These are phyloP conservation scores for Tupaia chinensis DNA, from an alignment of 2,113 vertebrate species.

Conservation along the genomic window DNA sequence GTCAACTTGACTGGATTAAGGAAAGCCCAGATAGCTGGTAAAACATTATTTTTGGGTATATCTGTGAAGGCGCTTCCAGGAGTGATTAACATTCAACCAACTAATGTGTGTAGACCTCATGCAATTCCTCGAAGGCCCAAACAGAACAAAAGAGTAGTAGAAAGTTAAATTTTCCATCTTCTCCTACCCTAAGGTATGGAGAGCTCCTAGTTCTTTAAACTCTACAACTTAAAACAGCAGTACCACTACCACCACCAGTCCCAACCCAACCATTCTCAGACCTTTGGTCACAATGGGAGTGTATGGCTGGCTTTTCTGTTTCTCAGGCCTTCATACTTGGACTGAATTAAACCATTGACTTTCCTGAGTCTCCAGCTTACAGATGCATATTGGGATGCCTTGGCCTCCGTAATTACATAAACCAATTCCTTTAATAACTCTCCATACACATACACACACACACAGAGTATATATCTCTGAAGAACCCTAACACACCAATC, in stretches of 20 bases:
- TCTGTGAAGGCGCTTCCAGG: background rate
- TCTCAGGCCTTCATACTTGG: background rate
- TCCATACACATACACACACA: background rate
- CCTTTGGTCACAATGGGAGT: background rate
- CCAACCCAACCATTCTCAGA: background rate
- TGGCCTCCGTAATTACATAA: no score
- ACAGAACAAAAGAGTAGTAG: background rate
- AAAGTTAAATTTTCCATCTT: background rate
- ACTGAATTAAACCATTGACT: background rate
- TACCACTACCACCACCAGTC: rapidly evolving
- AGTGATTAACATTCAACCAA: background rate
- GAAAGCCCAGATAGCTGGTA: no score
- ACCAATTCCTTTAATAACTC: background rate
- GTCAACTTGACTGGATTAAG: background rate
- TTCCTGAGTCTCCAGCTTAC: no score
- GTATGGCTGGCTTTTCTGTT: background rate
- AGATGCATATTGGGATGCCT: no score
- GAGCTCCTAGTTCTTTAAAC: background rate
- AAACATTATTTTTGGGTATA: background rate
- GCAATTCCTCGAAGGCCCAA: background rate
- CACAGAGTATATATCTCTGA: no score
- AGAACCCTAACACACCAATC: background rate
- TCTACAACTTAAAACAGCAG: background rate
- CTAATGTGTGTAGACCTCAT: background rate
- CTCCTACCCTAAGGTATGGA: background rate